Evolutionary conservation across 2,113 vertebrate species (phyloP).

Genomic region (Prietella phreatophila): DNA sequence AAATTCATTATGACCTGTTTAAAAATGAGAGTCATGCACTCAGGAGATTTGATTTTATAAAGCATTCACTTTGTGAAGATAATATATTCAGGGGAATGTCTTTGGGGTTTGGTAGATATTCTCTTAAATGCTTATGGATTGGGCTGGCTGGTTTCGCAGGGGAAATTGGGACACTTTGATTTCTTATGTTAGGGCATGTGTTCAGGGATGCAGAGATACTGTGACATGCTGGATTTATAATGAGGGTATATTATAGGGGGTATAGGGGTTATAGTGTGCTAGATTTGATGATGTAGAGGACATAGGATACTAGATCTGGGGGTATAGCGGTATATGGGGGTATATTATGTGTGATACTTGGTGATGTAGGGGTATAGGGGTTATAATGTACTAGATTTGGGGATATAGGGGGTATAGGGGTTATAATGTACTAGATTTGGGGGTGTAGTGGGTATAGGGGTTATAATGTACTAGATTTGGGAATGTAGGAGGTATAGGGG

Average conservation of each 20-base stretch:
- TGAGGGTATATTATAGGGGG: too few species aligned
- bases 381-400: too few species aligned
- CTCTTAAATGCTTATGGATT: not conserved
- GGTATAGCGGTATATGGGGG: too few species aligned
- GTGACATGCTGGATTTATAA: not conserved
- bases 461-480: too few species aligned
- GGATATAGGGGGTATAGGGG: too few species aligned
- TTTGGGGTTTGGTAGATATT: not conserved
- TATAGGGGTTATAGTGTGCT: not conserved
- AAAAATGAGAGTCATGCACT: not conserved
- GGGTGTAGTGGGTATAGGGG: too few species aligned
- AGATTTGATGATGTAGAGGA: not conserved
- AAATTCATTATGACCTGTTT: conserved; percentile 25
- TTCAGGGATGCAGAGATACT: not conserved
- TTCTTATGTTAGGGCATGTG: not conserved
- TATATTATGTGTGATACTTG: too few species aligned
- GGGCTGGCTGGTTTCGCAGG: not conserved
- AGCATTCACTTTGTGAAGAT: not conserved
- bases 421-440: too few species aligned
- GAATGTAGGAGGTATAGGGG: too few species aligned
- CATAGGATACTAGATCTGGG: not conserved
- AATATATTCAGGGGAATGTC: not conserved
- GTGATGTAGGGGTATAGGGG: too few species aligned
- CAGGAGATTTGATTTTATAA: not conserved
- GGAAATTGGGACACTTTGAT: not conserved